Conservation (phyloP, 2,113 vertebrate genomes). For the Mus musculus region DNA sequence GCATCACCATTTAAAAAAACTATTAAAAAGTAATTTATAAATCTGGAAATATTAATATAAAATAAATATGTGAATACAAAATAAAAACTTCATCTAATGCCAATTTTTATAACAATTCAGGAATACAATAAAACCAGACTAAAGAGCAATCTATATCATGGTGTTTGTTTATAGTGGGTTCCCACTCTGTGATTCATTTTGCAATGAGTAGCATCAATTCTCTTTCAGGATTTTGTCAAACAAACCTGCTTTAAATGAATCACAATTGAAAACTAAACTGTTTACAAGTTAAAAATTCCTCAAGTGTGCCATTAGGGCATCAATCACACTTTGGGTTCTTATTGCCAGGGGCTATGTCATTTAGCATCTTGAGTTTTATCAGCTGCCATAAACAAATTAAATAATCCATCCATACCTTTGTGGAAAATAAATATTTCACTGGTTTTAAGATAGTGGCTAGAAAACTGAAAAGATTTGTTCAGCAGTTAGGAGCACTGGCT, state of each 20-base stretch:
- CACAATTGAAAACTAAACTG: neutral
- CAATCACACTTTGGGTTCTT: constrained; percentile 1
- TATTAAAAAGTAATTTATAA: constrained; percentile 5
- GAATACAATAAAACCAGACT: neutral
- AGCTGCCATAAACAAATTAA: constrained; percentile 24
- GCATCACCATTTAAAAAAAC: neutral
- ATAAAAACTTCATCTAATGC: neutral
- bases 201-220: constrained; percentile 17
- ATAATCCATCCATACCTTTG: neutral
- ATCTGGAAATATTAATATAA: constrained; percentile 9
- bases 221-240: constrained; percentile 60
- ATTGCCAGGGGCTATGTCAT: neutral
- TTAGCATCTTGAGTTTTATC: neutral
- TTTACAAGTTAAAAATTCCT: constrained; percentile 56
- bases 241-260: constrained; percentile 25
- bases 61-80: constrained; percentile 4
- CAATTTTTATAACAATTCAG: neutral
- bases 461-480: neutral
- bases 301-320: neutral
- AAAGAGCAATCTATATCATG: constrained; percentile 23
- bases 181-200: constrained; percentile 11
- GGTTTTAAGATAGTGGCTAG: constrained; percentile 7
- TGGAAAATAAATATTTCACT: neutral
- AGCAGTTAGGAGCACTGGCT: neutral
- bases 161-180: neutral